A percentile compares a stretch with the other conserved stretches of the same genome.
Conservation (phyloP, 2,797 vertebrate species). For the Bradypodion pumilum region DNA sequence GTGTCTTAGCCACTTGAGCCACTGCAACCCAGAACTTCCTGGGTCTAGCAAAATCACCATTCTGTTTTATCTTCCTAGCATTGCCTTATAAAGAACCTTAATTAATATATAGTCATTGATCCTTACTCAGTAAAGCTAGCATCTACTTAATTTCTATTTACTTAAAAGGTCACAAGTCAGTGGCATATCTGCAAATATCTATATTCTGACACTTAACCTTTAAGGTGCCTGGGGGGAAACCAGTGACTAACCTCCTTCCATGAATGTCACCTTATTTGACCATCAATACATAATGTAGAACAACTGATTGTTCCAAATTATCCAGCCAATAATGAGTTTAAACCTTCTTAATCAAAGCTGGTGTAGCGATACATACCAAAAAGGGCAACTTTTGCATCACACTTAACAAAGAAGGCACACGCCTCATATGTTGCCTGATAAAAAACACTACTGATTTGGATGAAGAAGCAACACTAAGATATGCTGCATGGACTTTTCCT, state of each 20-base stretch:
- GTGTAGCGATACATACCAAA: background rate
- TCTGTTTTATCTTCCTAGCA: background rate
- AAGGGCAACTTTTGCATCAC: background rate
- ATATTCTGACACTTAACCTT: background rate
- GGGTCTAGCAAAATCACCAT: background rate
- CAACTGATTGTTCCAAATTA: background rate
- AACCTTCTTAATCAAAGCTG: background rate
- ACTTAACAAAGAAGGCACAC: background rate
- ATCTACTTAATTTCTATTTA: background rate
- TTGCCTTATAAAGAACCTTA: background rate
- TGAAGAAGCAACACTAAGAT: background rate
- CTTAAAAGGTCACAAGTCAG: background rate
- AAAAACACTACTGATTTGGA: background rate
- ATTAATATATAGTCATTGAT: background rate
- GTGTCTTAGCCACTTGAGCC: too few relatives aligned
- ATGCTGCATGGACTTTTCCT: background rate
- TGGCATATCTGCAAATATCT: background rate
- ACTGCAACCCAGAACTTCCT: too few relatives aligned
- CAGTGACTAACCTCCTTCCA: background rate
- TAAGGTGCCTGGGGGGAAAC: background rate
- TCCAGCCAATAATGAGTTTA: background rate
- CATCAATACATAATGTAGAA: background rate
- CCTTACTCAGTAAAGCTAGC: background rate
- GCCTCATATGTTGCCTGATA: background rate
- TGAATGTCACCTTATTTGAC: background rate